Evolutionary conservation across 92 coral and sea anemone species (phyloP).

Genomic region (Epizoanthus fatuus): DNA sequence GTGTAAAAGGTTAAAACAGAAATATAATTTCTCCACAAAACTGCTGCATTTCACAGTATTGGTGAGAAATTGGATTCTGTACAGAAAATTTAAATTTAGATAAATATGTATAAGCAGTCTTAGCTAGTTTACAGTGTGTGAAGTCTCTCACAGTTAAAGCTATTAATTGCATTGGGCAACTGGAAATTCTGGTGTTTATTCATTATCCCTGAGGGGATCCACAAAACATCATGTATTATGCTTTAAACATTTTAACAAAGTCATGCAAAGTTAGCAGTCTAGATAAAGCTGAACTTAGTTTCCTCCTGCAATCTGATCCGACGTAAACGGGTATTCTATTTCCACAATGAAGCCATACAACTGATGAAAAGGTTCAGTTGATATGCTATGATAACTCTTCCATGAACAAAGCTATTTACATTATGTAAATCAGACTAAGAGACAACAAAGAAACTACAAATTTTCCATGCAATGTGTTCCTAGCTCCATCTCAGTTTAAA

Average conservation of each 20-base stretch:
- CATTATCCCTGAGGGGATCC: no score
- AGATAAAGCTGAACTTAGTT: not conserved
- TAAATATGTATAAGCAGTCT: no score
- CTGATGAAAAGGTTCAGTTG: not conserved
- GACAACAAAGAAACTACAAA: conserved; percentile 63
- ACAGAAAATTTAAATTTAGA: no score
- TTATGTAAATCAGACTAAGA: conserved; percentile 62
- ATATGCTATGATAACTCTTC: not conserved
- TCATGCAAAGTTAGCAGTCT: conserved; percentile 17
- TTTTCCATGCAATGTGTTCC: conserved; percentile 42
- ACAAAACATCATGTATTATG: no score
- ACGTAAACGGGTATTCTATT: not conserved
- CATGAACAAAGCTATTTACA: conserved; percentile 47
- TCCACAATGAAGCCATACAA: not conserved
- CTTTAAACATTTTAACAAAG: not conserved
- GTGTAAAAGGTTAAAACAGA: no score
- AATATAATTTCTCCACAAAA: no score
- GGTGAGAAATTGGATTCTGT: no score
- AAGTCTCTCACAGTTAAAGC: no score
- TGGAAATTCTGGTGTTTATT: no score
- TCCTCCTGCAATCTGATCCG: not conserved
- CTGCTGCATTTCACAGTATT: no score
- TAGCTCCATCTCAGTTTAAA: not conserved
- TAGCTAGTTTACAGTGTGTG: no score
- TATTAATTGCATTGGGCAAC: no score